Base-by-base conservation (phyloP, 2,888 invertebrate species). In the Ennomos quercinarius region DNA sequence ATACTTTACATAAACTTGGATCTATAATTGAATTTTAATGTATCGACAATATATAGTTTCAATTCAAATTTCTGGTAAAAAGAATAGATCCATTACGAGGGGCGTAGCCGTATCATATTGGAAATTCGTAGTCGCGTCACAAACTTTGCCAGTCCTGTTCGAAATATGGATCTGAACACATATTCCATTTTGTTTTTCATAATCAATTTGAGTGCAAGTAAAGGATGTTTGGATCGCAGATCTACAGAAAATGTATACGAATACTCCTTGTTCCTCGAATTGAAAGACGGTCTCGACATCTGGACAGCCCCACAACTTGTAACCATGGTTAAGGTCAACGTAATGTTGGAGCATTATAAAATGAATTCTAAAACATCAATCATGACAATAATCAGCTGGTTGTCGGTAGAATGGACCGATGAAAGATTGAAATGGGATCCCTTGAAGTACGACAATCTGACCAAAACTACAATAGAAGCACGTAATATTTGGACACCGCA, bases 341-440 rank as follows among this genome's bases (percentile, higher is more conserved):
- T 46, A 37, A 38, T 38, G 11, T 12, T 47, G 47, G 17, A 8
- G n/a, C 17, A 40, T 39, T 48, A 11, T n/a, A 39, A 39, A 39
- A 48, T 48, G 38, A 27, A 48, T 27, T 27, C 27, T 9, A 12
- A 37, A 10, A 13, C 13, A 37, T 12, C 13, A 9, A 10, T 37
- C 8, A 37, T 46, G 8, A 10, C 36, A 13, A 37, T 37, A 13
- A 3, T 37, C 46, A 35, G 36, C 12, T 37, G 11, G 10, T 5
- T 37, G 13, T 10, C 8, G 10, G 10, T 37, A 10, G 8, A 8
- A 4, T 46, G 46, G 46, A 1, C 10, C 8, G 46, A 46, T 8
- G 9, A 13, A 41, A 49, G 49, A 35, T 10, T 49, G 37, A 12
- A 10, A 12, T 49, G 40, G 40, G 40, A 49, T 9, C 49, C 49